Base-by-base conservation (phyloP, 1,140 invertebrate genomes). In the Temnothorax curvispinosus region DNA sequence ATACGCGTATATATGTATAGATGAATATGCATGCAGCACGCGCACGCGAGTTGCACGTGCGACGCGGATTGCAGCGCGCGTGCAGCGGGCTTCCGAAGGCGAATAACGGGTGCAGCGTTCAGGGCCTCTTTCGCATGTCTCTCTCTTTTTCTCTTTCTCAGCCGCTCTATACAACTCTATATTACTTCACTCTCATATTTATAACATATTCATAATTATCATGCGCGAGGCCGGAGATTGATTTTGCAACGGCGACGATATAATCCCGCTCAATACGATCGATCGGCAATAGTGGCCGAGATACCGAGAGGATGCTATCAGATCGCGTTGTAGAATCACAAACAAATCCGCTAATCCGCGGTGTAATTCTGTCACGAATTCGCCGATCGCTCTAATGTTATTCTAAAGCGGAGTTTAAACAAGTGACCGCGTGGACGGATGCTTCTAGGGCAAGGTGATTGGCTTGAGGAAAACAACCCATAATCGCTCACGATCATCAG, bases 181-280 rank as follows among this genome's bases (percentile, higher is more conserved):
- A 27, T 85, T 71, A 87, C 85, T 92, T 64, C 58, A 76, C 88
- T 91, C 87, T 91, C 92, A 94, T 95, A 94, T 94, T 94, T 94
- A 94, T 94, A 95, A 95, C 90, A 94, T 94, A 95, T 94, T 95
- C 93, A 93, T 94, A 95, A 94, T 95, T 95, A 94, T 94, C 92
- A 93, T 92, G 93, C 92, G 88, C 41, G 7, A 93, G 91, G 90
- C 81, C 91, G 91, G n/a, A 75, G 56, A 72, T 41, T 21, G 87
- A 90, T 91, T 88, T 91, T 69, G 89, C 89, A 90, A 90, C 41
- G 18, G 35, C 32, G 32, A 75, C 58, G 77, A 84, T 76, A 89
- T 74, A 67, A 89, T 89, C 74, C 60, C n/a, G 38, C 21, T 50
- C n/a, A 21, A 71, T 32, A 60, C 2, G 21, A 11, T 5, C 56